These are phyloP conservation scores for Harpalus rufipes DNA, from an alignment of 2,888 invertebrate genomes.

Conservation along the genomic window DNA sequence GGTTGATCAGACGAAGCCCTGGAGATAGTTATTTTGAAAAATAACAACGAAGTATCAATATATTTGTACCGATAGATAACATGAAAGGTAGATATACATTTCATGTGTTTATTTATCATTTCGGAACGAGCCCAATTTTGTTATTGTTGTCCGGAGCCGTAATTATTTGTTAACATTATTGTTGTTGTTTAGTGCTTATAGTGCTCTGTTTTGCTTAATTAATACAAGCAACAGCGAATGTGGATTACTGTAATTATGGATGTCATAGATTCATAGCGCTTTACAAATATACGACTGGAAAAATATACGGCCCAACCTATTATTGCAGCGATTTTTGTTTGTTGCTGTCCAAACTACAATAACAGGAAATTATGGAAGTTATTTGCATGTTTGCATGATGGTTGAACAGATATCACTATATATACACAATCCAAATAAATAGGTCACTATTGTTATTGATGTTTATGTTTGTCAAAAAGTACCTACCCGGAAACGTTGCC, in stretches of 20 bases:
- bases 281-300: no score
- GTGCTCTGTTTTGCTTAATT: constrained; percentile 30
- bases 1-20: no score
- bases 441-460: no score
- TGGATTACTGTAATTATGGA: constrained; percentile 19
- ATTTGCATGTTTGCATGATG: no score
- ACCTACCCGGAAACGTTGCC: no score
- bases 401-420: no score
- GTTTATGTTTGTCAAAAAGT: no score
- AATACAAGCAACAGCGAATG: constrained; percentile 25
- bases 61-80: background rate
- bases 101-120: constrained; percentile 24
- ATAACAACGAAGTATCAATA: background rate
- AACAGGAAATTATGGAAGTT: no score
- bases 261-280: background rate
- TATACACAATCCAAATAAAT: no score
- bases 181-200: constrained; percentile 4
- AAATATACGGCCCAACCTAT: no score
- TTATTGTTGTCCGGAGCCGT: constrained; percentile 12
- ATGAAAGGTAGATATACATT: constrained; percentile 6
- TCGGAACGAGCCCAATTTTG: background rate
- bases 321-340: no score
- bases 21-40: background rate
- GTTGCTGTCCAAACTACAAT: no score
- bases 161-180: constrained; percentile 38